These are phyloP conservation scores for Amazona ochrocephala DNA, from an alignment of 2,797 vertebrate species.

Conservation along the genomic window DNA sequence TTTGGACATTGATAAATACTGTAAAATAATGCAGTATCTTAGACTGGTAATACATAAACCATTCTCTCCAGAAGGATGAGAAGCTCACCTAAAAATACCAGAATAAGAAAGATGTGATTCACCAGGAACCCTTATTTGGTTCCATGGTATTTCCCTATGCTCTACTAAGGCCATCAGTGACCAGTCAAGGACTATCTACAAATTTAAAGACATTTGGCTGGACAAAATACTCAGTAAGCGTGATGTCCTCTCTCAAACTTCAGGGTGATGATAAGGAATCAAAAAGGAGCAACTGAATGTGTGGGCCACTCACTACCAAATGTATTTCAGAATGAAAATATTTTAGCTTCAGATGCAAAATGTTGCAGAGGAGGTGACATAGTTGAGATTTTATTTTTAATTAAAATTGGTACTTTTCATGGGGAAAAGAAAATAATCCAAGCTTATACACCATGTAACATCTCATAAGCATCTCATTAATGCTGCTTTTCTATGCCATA, in stretches of 20 bases:
- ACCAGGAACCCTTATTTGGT: background rate
- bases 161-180: background rate
- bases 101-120: background rate
- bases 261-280: background rate
- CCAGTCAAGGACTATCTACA: background rate
- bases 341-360: background rate
- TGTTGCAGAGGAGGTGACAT: background rate
- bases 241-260: background rate
- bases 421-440: background rate
- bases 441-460: background rate
- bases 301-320: background rate
- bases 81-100: background rate
- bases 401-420: background rate
- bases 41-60: background rate
- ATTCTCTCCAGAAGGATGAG: background rate
- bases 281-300: background rate
- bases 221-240: background rate
- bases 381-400: background rate
- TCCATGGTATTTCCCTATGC: background rate
- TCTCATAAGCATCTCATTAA: background rate
- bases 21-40: background rate
- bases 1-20: background rate
- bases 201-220: background rate
- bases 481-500: background rate
- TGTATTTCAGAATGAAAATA: background rate